Base-by-base conservation (phyloP, 2,113 vertebrate species). In the Pseudolaguvia tuberculata region DNA sequence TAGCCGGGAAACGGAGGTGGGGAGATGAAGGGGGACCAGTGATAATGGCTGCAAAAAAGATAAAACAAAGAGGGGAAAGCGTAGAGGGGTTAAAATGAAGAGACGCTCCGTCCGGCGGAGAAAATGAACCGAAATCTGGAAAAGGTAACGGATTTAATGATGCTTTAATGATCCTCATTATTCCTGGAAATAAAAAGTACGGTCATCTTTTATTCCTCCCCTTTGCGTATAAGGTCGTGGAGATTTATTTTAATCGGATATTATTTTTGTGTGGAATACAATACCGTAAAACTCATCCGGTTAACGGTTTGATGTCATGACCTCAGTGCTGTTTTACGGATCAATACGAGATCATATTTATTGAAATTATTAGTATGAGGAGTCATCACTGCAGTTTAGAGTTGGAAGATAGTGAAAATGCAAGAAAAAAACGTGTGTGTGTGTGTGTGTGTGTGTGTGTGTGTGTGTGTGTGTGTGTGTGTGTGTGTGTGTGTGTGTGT, bases 1-100 rank as follows among this genome's bases (percentile, higher is more conserved):
- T 78, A 82, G 72, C 76, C 83, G 79, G 81, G 70, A 61, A 79
- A 80, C 27, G 13, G 50, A 73, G 72, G 78, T 73, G 23, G 67
- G 69, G 71, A 66, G 76, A 71, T 76, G 76, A 78, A 85, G 80
- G 81, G 50, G 83, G 73, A 86, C 77, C 79, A 72, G 83, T 72
- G 84, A 81, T 83, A 81, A 90, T 91, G 85, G 87, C 83, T 86
- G 87, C 88, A 85, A 84, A 80, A 87, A 87, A 84, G 86, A 81
- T 35, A 58, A 47, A 63, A 69, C 56, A 67, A 67, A 71, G n/a
- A 71, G 84, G 80, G 50, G 74, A 70, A 83, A 80, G 73, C 79
- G 79, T 80, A 80, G 76, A 85, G 75, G 58, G 69, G 48, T 82
- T 74, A 83, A 85, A 5, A 27, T 45, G 65, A 63, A 27, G 21